Conservation (phyloP, 2,113 vertebrate genomes). For the Cyanocitta stelleri region DNA sequence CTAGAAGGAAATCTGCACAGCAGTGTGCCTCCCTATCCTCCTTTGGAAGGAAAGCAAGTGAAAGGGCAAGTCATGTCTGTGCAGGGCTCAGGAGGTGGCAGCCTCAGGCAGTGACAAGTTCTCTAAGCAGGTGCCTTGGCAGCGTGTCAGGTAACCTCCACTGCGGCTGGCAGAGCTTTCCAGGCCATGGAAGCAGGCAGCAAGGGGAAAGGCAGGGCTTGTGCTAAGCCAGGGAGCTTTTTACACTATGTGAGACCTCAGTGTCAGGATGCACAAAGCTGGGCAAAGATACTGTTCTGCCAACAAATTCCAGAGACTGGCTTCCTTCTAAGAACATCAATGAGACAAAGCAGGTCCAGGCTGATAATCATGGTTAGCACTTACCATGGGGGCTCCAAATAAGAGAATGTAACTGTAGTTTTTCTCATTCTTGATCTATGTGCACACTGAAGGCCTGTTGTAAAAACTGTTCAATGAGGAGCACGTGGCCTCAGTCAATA, state of each 20-base stretch:
- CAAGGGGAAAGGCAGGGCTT: background rate
- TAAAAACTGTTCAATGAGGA: background rate
- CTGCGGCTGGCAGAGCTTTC: background rate
- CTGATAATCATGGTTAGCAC: background rate
- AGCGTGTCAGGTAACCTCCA: background rate
- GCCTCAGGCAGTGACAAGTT: background rate
- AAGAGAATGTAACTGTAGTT: background rate
- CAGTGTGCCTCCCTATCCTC: background rate
- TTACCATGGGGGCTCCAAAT: background rate
- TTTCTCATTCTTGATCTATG: background rate
- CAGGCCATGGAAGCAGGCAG: background rate
- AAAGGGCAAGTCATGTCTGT: background rate
- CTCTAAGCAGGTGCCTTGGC: background rate
- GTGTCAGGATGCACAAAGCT: background rate
- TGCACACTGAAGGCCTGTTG: background rate
- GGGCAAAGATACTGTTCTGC: background rate
- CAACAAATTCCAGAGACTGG: background rate
- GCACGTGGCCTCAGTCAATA: accelerated
- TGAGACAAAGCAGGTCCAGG: background rate
- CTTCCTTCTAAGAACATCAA: background rate
- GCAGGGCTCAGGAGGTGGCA: background rate
- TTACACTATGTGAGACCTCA: background rate
- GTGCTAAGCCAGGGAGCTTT: background rate
- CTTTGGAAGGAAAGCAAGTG: background rate
- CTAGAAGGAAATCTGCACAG: background rate